Evolutionary conservation across 2,888 invertebrate genomes (phyloP).

Genomic region (Athalia rosae): DNA sequence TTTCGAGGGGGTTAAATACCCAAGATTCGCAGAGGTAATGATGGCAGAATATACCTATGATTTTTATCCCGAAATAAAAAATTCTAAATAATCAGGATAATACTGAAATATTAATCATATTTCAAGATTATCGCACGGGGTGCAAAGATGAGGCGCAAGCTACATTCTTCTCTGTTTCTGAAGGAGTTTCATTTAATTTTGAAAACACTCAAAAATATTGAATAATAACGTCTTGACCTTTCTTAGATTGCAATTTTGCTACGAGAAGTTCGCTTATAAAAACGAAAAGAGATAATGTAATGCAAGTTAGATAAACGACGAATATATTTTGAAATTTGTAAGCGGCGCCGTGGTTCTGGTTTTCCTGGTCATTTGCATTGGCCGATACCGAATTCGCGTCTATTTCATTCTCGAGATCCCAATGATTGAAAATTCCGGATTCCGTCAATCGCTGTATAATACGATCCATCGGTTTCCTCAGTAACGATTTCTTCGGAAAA

Average conservation of each 20-base stretch:
- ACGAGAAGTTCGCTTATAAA: conserved; percentile 20
- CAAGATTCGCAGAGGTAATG: too few relatives aligned
- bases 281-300: background rate
- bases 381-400: background rate
- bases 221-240: background rate
- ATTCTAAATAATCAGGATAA: too few relatives aligned
- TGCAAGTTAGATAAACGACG: background rate
- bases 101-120: too few relatives aligned
- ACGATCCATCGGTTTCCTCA: background rate
- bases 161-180: background rate
- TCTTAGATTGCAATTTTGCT: background rate
- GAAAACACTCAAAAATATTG: too few relatives aligned
- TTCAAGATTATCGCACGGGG: too few relatives aligned
- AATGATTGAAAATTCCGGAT: conserved; percentile 5
- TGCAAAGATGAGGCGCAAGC: background rate
- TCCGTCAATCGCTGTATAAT: background rate
- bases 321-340: conserved; percentile 7
- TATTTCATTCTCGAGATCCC: conserved; percentile 8
- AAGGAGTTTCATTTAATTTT: too few relatives aligned
- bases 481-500: background rate
- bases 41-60: too few relatives aligned
- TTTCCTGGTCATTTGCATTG: background rate
- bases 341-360: background rate
- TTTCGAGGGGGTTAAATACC: too few relatives aligned
- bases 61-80: too few relatives aligned